phyloP scores from a whole-genome alignment of 2,888 invertebrate genomes.

The Chouioia cunea region DNA sequence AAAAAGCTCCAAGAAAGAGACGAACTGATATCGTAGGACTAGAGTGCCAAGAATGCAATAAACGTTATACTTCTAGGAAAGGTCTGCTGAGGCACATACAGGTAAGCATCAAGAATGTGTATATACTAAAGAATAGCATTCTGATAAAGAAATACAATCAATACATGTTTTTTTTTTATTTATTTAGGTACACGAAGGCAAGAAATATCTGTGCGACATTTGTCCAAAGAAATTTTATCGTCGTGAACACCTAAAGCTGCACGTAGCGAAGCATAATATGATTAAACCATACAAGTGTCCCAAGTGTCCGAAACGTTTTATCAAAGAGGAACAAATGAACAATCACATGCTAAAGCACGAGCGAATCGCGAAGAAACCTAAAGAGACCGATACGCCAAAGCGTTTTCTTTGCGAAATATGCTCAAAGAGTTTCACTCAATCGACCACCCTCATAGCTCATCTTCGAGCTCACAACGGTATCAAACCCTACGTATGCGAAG shows the following conservation, averaged over 20 bases:
- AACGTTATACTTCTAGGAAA: conserved; percentile 65
- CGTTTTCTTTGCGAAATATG: conserved; percentile 66
- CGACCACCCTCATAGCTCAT: conserved; percentile 65
- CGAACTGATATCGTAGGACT: conserved; percentile 65
- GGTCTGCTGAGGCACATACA: conserved; percentile 64
- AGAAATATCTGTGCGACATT: conserved; percentile 66
- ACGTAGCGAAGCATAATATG: conserved; percentile 67
- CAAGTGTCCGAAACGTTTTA: conserved; percentile 65
- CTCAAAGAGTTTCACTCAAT: conserved; percentile 66
- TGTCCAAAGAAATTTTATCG: conserved; percentile 67
- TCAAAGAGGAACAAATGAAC: conserved; percentile 65
- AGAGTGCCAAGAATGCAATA: conserved; percentile 66
- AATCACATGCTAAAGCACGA: conserved; percentile 65
- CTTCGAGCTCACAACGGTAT: conserved; percentile 66
- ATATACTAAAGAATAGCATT: no score
- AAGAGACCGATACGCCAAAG: conserved; percentile 63
- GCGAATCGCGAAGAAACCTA: conserved; percentile 62
- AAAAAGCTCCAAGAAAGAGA: conserved; percentile 62
- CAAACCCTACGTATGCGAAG: conserved; percentile 66
- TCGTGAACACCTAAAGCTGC: conserved; percentile 65
- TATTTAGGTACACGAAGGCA: conserved; percentile 63
- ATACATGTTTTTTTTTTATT: background rate
- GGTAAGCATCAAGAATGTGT: conserved; percentile 24
- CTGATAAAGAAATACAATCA: background rate
- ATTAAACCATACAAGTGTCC: conserved; percentile 66